phyloP scores from a whole-genome alignment of 64 coral and sea anemone species.

The Anthopleura sola region DNA sequence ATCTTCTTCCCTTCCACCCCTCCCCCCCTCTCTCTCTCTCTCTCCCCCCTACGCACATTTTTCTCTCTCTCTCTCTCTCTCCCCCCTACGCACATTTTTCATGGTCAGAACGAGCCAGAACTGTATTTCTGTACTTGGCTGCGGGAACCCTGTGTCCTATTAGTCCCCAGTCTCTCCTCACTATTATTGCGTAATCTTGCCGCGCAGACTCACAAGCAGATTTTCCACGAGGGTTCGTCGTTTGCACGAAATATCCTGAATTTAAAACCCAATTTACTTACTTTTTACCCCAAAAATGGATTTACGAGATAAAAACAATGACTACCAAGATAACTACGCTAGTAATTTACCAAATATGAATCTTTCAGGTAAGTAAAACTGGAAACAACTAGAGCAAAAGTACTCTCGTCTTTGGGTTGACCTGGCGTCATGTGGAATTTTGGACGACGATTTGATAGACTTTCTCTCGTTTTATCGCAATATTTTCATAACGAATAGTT shows the following conservation, averaged over 20 bases:
- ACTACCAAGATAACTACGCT: constrained; percentile 18
- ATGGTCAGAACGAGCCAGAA: too few species aligned
- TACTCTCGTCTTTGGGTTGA: not conserved
- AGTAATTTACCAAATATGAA: constrained; percentile 23
- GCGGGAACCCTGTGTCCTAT: not conserved
- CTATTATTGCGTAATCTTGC: constrained; percentile 43
- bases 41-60: too few species aligned
- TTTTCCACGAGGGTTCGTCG: constrained; percentile 46
- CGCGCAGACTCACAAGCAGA: not conserved
- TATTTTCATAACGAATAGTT: not conserved
- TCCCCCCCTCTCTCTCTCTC: too few species aligned
- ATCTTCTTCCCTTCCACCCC: too few species aligned
- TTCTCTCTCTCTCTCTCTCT: too few species aligned
- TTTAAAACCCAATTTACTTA: not conserved
- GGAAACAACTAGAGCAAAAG: not conserved
- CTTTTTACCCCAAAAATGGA: constrained; percentile 13
- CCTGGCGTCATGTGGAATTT: not conserved
- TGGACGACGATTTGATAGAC: too few species aligned
- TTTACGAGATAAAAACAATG: constrained; percentile 7
- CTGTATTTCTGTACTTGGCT: too few species aligned
- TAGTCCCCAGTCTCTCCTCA: not conserved
- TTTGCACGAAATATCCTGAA: not conserved
- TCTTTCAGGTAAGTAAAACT: constrained; percentile 28
- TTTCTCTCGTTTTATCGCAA: not conserved
- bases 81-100: too few species aligned